Percentiles rank a stretch among this genome's conserved stretches.
Conservation (phyloP, 2,113 vertebrate genomes). For the Nymphicus hollandicus region DNA sequence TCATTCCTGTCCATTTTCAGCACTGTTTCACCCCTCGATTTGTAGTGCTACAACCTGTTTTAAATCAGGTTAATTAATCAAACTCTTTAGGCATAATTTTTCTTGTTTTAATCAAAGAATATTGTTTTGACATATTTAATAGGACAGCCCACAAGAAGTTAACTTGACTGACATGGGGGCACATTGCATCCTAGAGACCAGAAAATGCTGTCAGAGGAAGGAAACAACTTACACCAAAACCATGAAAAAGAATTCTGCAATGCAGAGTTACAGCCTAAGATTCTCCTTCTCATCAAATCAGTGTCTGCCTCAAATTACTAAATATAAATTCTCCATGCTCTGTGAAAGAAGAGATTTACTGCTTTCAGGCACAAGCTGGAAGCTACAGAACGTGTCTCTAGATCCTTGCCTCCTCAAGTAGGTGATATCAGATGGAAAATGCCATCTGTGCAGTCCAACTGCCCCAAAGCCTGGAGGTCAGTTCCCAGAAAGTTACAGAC, state of each 20-base stretch:
- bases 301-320: not conserved
- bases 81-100: not conserved
- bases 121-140: not conserved
- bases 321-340: not conserved
- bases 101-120: not conserved
- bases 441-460: not conserved
- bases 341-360: not conserved
- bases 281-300: not conserved
- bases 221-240: not conserved
- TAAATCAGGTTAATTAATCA: not conserved
- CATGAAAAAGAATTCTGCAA: not conserved
- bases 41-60: not conserved
- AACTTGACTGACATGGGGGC: not conserved
- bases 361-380: not conserved
- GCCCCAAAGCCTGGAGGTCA: not conserved
- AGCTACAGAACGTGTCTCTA: not conserved
- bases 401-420: not conserved
- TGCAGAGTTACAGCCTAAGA: not conserved
- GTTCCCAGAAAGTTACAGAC: not conserved
- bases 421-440: not conserved
- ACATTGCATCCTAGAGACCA: not conserved
- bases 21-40: not conserved
- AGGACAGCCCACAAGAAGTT: not conserved
- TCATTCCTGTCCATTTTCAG: not conserved
- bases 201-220: not conserved